phyloP scores from a whole-genome alignment of 2,888 invertebrate genomes.

The Drosophila pegasa region DNA sequence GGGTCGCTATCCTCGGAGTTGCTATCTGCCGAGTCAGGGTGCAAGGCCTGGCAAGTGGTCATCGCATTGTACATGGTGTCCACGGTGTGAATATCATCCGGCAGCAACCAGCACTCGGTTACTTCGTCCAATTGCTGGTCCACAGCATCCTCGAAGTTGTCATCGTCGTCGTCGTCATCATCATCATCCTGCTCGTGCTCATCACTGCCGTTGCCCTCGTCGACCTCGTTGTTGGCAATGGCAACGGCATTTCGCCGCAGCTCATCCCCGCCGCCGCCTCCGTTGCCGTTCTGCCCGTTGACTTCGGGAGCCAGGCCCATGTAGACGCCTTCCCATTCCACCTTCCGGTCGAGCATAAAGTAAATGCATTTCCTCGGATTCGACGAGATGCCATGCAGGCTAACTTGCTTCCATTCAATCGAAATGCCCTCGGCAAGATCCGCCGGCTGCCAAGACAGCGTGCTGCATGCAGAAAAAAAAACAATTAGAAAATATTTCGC shows the following conservation, averaged over 20 bases:
- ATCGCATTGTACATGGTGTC: constrained; percentile 90
- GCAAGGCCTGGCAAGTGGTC: constrained; percentile 91
- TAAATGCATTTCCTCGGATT: constrained; percentile 83
- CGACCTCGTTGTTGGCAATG: constrained; percentile 58
- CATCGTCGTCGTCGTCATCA: constrained; percentile 84
- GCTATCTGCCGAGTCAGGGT: constrained; percentile 90
- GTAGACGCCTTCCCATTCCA: constrained; percentile 83
- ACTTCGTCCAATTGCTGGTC: constrained; percentile 85
- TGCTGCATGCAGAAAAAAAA: constrained; percentile 59
- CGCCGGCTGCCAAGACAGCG: constrained; percentile 82
- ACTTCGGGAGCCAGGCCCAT: constrained; percentile 58
- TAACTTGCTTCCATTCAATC: constrained; percentile 83
- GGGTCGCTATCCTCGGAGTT: constrained; percentile 83
- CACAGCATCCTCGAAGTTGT: constrained; percentile 73
- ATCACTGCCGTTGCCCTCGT: constrained; percentile 77
- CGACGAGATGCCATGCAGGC: constrained; percentile 83
- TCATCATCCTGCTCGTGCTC: constrained; percentile 74
- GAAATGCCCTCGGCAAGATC: constrained; percentile 82
- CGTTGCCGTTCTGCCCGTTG: constrained; percentile 69
- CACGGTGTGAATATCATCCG: constrained; percentile 87
- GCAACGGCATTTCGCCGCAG: constrained; percentile 37
- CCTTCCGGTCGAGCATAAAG: constrained; percentile 83
- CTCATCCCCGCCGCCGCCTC: constrained; percentile 54
- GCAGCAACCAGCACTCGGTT: constrained; percentile 90
- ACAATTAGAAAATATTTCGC: constrained; percentile 13